Conservation (phyloP, 2,888 invertebrate species). For the Calliphora vomitoria region DNA sequence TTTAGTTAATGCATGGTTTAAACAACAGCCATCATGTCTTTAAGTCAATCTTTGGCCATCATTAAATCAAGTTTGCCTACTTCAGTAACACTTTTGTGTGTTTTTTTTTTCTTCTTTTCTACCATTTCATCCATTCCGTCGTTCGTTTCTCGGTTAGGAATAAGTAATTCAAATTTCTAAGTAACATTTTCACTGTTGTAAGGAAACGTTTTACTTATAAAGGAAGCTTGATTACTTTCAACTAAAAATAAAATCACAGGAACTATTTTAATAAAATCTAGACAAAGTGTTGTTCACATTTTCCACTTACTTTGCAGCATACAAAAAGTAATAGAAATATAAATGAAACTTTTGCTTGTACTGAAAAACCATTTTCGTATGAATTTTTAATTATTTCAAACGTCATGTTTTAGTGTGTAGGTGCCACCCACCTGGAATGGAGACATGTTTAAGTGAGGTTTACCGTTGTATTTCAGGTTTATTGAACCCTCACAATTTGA, state of each 20-base stretch:
- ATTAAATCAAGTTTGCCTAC: constrained; percentile 70
- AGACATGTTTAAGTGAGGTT: not conserved
- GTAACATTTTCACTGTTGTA: not conserved
- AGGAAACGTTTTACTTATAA: not conserved
- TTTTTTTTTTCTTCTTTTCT: not conserved
- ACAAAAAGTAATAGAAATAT: not conserved
- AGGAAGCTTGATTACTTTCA: constrained; percentile 15
- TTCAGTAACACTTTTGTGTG: constrained; percentile 59
- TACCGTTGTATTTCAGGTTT: constrained; percentile 40
- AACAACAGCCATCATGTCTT: constrained; percentile 59
- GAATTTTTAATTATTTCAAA: constrained; percentile 53
- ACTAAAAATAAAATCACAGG: not conserved
- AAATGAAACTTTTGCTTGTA: not conserved
- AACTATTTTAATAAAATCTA: constrained; percentile 13
- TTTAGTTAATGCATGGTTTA: constrained; percentile 40
- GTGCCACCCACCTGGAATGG: constrained; percentile 56
- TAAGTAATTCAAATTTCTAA: not conserved
- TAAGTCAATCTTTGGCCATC: constrained; percentile 60
- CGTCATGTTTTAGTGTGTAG: constrained; percentile 42
- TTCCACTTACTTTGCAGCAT: not conserved
- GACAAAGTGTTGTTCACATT: constrained; percentile 2
- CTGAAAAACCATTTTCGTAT: constrained; percentile 18
- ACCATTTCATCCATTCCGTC: not conserved
- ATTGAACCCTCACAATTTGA: constrained; percentile 60
- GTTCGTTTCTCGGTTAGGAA: not conserved